Percentiles rank a stretch among this genome's conserved stretches.
Evolutionary conservation across 2,797 vertebrate species (phyloP).

Genomic region (Lutra lutra): DNA sequence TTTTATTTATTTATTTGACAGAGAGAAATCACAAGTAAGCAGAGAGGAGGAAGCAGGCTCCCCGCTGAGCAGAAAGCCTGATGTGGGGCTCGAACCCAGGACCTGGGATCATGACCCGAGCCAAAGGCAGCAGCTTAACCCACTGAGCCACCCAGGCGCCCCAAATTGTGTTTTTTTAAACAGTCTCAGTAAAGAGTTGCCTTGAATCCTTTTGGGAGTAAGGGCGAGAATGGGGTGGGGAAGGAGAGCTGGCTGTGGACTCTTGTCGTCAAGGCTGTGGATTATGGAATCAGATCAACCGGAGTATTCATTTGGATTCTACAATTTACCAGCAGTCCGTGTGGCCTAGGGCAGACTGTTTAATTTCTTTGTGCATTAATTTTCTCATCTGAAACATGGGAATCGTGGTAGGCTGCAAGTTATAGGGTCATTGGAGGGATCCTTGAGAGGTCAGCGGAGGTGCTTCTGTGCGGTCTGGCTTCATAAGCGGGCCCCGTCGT

Average conservation of each 20-base stretch:
- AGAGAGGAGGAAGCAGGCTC: too few species aligned
- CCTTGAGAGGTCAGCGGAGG: neutral
- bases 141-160: too few species aligned
- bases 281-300: neutral
- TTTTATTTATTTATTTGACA: too few species aligned
- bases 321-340: neutral
- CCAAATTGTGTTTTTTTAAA: conserved; percentile 10
- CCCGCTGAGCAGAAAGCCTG: too few species aligned
- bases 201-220: neutral
- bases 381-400: neutral
- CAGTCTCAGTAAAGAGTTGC: neutral
- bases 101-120: too few species aligned
- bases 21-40: too few species aligned
- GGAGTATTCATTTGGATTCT: neutral
- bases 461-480: neutral
- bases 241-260: neutral
- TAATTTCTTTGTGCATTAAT: neutral
- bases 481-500: neutral
- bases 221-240: neutral
- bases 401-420: neutral
- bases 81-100: too few species aligned
- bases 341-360: neutral
- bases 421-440: fast-evolving
- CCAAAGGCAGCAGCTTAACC: too few species aligned
- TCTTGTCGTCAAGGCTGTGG: neutral